Evolutionary conservation across 2,888 invertebrate genomes (phyloP), one percentile per base, ranked within the genome.

Genomic region (Acanthosoma haemorrhoidale): DNA sequence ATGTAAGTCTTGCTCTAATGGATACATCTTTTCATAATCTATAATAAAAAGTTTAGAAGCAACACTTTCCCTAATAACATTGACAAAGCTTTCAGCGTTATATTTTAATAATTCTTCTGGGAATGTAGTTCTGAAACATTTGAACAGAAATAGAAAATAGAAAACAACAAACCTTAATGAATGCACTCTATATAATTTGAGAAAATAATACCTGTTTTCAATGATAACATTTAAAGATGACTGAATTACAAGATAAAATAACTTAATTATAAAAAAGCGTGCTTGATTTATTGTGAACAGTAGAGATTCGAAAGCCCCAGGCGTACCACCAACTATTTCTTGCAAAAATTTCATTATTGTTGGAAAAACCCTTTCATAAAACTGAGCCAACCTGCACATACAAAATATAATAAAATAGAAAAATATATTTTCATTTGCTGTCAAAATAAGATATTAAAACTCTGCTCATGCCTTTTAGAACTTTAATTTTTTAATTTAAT

Each of bases 281-380:
- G 73, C 67, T 25, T 73, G 69, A 51, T 71, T 73, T 18, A 71
- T 16, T 31, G 69, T 69, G 38, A 73, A 70, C 58, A 69, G 51
- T 1, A 73, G 41, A 9, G 51, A 43, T n/a, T 67, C 67, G n/a
- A 51, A 67, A 13, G 67, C 31, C 0, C 8, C 31, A 57, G 15
- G 11, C n/a, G 15, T 36, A 31, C 15, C 31, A 32, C 67, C 57
- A 29, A 70, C 18, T n/a, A 64, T 25, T 31, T 43, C 43, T 61
- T 83, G 81, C 25, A 90, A 78, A 73, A 84, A 84, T 76, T 87
- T 86, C 77, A 89, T 89, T 71, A 94, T 78, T 75, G 84, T 83
- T 13, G 90, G 87, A 74, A 92, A 84, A 4, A 89, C 86, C 75
- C 84, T 84, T 75, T 91, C 90, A 80, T 94, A 94, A 73, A 91